phyloP scores from a whole-genome alignment of 2,888 invertebrate genomes.

The Stramonita haemastoma region DNA sequence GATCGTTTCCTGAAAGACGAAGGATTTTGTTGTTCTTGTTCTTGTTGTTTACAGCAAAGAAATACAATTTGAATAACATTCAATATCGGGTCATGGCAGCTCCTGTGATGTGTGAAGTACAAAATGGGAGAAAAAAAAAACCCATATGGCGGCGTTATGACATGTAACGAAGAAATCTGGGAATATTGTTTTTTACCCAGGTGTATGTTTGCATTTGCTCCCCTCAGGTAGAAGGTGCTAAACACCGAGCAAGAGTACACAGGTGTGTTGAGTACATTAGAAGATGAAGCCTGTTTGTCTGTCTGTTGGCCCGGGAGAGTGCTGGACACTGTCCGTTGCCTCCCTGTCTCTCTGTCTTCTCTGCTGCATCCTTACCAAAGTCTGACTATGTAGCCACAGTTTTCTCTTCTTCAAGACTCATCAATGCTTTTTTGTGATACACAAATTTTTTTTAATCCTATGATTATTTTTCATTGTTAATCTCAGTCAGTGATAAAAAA shows the following conservation, averaged over 20 bases:
- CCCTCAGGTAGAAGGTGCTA: not conserved
- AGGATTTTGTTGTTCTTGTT: too few relatives aligned
- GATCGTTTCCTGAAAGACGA: too few relatives aligned
- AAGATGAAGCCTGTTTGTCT: slow-evolving; percentile 43
- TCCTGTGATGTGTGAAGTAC: too few relatives aligned
- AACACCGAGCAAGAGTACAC: not conserved
- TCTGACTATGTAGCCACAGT: not conserved
- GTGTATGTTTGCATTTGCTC: not conserved
- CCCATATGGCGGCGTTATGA: too few relatives aligned
- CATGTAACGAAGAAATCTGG: too few relatives aligned
- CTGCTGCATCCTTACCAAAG: slow-evolving; percentile 37
- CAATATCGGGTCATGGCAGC: too few relatives aligned
- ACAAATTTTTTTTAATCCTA: not conserved
- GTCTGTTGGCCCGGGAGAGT: slow-evolving; percentile 64
- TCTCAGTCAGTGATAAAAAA: not conserved
- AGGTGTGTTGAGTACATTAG: not conserved
- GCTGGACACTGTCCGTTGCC: slow-evolving; percentile 38
- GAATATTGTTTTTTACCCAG: too few relatives aligned
- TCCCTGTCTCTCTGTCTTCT: slow-evolving; percentile 8
- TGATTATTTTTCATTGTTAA: not conserved
- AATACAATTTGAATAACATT: too few relatives aligned
- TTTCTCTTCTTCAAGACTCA: slow-evolving; percentile 8
- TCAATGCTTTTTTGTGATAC: slow-evolving; percentile 19
- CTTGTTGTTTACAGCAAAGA: too few relatives aligned
- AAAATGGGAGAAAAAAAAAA: too few relatives aligned